Conservation (phyloP, 2,888 invertebrate genomes). For the Lucinisca nassula region DNA sequence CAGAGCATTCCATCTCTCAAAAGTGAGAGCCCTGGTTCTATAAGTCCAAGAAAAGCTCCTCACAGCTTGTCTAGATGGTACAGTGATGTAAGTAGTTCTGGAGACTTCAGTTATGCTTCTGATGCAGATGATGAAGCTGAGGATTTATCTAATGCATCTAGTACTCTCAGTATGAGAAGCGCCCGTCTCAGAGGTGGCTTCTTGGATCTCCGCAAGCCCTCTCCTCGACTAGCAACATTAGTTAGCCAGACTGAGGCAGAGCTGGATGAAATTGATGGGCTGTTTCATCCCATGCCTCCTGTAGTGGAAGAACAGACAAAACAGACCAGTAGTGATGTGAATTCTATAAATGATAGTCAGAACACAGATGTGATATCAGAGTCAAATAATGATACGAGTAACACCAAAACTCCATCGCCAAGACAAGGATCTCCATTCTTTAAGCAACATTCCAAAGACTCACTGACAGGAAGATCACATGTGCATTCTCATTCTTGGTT, state of each 20-base stretch:
- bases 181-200: constrained; percentile 34
- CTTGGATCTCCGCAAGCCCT: constrained; percentile 52
- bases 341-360: not conserved
- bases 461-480: not conserved
- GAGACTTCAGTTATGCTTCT: constrained; percentile 69
- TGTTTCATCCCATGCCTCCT: not conserved
- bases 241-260: constrained; percentile 3
- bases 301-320: not conserved
- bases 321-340: not conserved
- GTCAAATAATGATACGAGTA: not conserved
- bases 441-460: not conserved
- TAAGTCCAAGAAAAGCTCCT: constrained; percentile 48
- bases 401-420: not conserved
- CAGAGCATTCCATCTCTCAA: constrained; percentile 2
- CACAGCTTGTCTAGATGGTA: constrained; percentile 24
- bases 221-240: constrained; percentile 35
- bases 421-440: not conserved
- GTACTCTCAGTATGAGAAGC: constrained; percentile 63
- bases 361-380: not conserved
- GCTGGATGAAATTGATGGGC: not conserved
- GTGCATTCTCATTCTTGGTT: not conserved
- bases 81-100: constrained; percentile 69
- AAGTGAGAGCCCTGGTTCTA: not conserved
- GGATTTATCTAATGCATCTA: constrained; percentile 71
- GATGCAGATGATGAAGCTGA: constrained; percentile 81